Evolutionary conservation across 2,797 vertebrate species (phyloP).

Genomic region (Sphenodon punctatus): DNA sequence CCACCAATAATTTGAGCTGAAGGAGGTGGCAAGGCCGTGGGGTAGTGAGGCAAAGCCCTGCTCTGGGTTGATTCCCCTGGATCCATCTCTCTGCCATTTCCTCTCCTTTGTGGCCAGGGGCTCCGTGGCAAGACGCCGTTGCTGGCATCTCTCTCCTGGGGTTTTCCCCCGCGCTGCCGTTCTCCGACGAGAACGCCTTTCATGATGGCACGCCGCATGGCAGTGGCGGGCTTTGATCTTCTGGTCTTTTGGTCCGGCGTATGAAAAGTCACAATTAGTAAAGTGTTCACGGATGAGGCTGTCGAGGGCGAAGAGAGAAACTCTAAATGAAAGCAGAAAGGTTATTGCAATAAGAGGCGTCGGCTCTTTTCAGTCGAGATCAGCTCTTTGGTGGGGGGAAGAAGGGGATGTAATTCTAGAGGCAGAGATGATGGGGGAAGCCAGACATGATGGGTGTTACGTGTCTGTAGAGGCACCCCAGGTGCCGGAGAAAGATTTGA

Average conservation of each 20-base stretch:
- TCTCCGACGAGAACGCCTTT: not conserved
- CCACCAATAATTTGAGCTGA: too few species aligned
- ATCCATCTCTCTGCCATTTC: not conserved
- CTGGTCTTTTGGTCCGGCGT: not conserved
- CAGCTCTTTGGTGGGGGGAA: not conserved
- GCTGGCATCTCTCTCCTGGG: not conserved
- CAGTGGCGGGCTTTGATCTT: not conserved
- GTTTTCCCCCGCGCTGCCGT: not conserved
- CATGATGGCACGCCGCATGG: not conserved
- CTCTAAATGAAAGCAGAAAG: constrained; percentile 61
- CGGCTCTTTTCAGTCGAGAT: constrained; percentile 27
- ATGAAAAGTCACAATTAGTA: constrained; percentile 49
- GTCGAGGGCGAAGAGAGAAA: constrained; percentile 25
- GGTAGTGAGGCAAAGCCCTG: too few species aligned
- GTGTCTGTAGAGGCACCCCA: not conserved
- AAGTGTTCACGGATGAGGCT: constrained; percentile 27
- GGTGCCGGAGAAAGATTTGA: fast-evolving
- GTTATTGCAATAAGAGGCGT: constrained; percentile 42
- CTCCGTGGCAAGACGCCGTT: too few species aligned
- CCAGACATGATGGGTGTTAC: not conserved
- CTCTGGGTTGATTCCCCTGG: not conserved
- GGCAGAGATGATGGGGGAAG: too few species aligned
- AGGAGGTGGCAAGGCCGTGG: too few species aligned
- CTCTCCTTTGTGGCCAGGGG: not conserved
- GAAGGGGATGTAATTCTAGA: not conserved